These are phyloP conservation scores for Myripristis jacobus DNA, from an alignment of 2,797 vertebrate species.

Conservation along the genomic window DNA sequence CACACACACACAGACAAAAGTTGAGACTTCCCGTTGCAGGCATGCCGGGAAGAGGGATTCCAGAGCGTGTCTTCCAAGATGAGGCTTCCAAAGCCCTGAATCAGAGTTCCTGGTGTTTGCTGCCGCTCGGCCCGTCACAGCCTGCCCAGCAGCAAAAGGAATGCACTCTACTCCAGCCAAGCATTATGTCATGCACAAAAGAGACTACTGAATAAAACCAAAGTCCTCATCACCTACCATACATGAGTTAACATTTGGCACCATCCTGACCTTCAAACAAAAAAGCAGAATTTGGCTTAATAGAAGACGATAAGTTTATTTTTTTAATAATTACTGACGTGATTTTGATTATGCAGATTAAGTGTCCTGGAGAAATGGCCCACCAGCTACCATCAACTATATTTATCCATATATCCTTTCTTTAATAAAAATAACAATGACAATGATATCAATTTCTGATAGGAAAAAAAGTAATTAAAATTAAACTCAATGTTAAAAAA, in stretches of 20 bases:
- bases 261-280: background rate
- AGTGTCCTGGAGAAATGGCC: background rate
- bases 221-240: constrained; percentile 4
- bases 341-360: no score
- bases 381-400: background rate
- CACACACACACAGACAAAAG: constrained; percentile 12
- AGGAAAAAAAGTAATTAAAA: background rate
- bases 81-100: constrained; percentile 57
- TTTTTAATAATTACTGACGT: background rate
- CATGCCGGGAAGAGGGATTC: constrained; percentile 43
- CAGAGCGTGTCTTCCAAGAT: constrained; percentile 46
- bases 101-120: constrained; percentile 54
- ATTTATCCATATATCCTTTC: background rate
- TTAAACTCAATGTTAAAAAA: background rate
- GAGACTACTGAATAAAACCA: constrained; percentile 19
- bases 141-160: constrained; percentile 63
- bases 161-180: constrained; percentile 49
- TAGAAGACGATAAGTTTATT: background rate
- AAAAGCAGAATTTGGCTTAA: background rate
- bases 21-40: constrained; percentile 11
- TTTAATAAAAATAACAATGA: no score
- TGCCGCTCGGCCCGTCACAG: constrained; percentile 57
- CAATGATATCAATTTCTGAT: no score
- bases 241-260: background rate
- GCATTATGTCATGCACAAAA: constrained; percentile 43